Conservation (phyloP, 2,888 invertebrate genomes). For the Zaprionus obscuricornis region DNA sequence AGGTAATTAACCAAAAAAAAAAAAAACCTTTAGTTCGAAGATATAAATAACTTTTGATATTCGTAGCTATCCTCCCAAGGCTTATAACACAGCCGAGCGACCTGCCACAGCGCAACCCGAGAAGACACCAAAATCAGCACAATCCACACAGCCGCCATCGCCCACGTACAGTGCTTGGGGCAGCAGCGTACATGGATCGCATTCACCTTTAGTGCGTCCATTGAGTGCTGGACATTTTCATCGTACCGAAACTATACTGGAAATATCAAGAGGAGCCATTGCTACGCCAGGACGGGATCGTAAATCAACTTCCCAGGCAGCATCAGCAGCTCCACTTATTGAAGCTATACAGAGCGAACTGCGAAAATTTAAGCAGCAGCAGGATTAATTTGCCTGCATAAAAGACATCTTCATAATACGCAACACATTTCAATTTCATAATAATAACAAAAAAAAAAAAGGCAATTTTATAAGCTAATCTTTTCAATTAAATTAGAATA, state of each 20-base stretch:
- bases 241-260: slow-evolving; percentile 83
- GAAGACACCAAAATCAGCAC: slow-evolving; percentile 77
- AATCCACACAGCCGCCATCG: slow-evolving; percentile 82
- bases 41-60: neutral
- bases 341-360: slow-evolving; percentile 92
- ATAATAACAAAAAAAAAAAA: slow-evolving; percentile 6
- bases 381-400: slow-evolving; percentile 23
- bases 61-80: slow-evolving; percentile 67
- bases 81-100: slow-evolving; percentile 66
- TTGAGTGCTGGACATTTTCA: slow-evolving; percentile 88
- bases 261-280: slow-evolving; percentile 20
- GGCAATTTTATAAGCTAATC: slow-evolving; percentile 12
- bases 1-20: slow-evolving; percentile 54
- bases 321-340: slow-evolving; percentile 92
- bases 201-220: slow-evolving; percentile 85
- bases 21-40: neutral
- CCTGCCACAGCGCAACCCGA: slow-evolving; percentile 82
- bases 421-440: slow-evolving; percentile 10
- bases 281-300: slow-evolving; percentile 29
- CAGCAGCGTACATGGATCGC: slow-evolving; percentile 84
- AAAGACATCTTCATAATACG: slow-evolving; percentile 2
- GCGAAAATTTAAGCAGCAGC: slow-evolving; percentile 80
- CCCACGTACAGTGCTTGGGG: slow-evolving; percentile 85
- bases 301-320: slow-evolving; percentile 86
- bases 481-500: slow-evolving; percentile 49